Percentiles rank a stretch among this genome's conserved stretches.
Evolutionary conservation across 2,797 vertebrate genomes (phyloP).

Genomic region (Paramormyrops hopkinsi): DNA sequence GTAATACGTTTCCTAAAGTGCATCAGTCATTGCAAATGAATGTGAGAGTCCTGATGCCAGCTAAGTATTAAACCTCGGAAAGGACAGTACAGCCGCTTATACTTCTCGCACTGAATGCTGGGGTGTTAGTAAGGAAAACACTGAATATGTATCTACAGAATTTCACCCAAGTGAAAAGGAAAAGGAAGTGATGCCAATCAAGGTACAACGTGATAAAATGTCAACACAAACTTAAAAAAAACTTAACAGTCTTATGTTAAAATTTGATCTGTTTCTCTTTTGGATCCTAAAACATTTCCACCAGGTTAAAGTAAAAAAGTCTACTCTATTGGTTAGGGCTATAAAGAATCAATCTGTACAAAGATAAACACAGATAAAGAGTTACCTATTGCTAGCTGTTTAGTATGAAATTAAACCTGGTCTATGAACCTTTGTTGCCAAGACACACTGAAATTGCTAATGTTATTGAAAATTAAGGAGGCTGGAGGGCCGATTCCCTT

Average conservation of each 20-base stretch:
- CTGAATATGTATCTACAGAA: not conserved
- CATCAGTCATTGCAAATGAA: not conserved
- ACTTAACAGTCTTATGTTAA: not conserved
- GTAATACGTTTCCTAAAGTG: not conserved
- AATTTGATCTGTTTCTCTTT: conserved; percentile 12
- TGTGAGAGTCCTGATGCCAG: not conserved
- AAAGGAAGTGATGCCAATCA: conserved; percentile 10
- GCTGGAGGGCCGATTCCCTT: not conserved
- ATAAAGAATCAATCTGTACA: conserved; percentile 18
- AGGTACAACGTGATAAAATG: not conserved
- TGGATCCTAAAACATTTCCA: conserved; percentile 23
- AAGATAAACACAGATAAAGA: conserved; percentile 11
- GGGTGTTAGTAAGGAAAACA: not conserved
- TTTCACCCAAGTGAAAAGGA: not conserved
- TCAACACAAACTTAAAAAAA: not conserved
- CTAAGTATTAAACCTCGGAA: not conserved
- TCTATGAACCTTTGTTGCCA: not conserved
- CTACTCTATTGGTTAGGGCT: not conserved
- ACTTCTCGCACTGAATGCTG: not conserved
- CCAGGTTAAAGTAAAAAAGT: conserved; percentile 7
- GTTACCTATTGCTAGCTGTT: not conserved
- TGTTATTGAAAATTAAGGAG: not conserved
- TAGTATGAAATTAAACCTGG: not conserved
- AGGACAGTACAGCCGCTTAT: not conserved
- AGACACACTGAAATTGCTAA: not conserved